A percentile compares a stretch with the other conserved stretches of the same genome.
Evolutionary conservation across 2,888 invertebrate species (phyloP).

Genomic region (Drosophila acutilabella): DNA sequence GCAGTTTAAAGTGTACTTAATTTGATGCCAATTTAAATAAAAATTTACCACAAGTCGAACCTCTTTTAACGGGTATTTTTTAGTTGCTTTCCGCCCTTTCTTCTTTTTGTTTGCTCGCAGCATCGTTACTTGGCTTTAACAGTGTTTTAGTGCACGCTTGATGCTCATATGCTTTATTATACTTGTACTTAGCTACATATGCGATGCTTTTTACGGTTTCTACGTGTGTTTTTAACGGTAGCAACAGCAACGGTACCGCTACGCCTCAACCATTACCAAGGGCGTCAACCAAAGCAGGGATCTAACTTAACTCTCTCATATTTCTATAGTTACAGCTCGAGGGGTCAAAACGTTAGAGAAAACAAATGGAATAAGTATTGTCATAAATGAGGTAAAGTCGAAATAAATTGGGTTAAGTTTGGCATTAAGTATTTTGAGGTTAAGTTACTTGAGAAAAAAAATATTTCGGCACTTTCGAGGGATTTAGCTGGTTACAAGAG

Average conservation of each 20-base stretch:
- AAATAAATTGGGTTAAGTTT: constrained; percentile 5
- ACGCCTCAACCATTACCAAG: constrained; percentile 7
- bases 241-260: constrained; percentile 6
- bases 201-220: constrained; percentile 63
- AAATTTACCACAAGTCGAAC: too few species aligned
- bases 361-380: not conserved
- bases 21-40: too few species aligned
- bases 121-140: constrained; percentile 38
- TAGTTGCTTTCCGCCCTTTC: not conserved
- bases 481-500: not conserved
- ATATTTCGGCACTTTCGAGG: not conserved
- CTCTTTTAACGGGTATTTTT: not conserved
- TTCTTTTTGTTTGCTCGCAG: constrained; percentile 1
- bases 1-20: too few species aligned
- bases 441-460: not conserved
- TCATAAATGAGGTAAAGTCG: constrained; percentile 14
- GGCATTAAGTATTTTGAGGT: not conserved
- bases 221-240: constrained; percentile 62
- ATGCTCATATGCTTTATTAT: constrained; percentile 72
- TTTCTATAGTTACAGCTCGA: constrained; percentile 6
- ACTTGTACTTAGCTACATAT: constrained; percentile 58
- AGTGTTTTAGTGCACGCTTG: constrained; percentile 62
- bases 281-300: constrained; percentile 25
- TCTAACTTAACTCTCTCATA: not conserved
- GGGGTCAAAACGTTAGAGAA: not conserved